Evolutionary conservation across 2,888 invertebrate genomes (phyloP).

Genomic region (Agrochola litura): DNA sequence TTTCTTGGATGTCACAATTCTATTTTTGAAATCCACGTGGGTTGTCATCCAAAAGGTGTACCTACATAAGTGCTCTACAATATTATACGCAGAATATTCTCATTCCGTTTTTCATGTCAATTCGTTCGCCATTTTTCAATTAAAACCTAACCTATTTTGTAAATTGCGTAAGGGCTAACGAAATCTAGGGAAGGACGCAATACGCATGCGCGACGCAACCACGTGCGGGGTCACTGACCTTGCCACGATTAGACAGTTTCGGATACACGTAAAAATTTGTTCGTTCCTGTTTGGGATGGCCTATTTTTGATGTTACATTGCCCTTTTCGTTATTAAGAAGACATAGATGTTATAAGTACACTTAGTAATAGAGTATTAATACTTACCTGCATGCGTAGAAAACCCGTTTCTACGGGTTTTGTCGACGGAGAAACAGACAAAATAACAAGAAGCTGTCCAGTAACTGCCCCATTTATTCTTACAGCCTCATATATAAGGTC

Average conservation of each 20-base stretch:
- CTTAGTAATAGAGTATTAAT: too few species aligned
- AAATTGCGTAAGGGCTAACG: slow-evolving; percentile 25
- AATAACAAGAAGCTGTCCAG: too few species aligned
- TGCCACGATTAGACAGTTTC: slow-evolving; percentile 50
- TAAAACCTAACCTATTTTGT: slow-evolving; percentile 22
- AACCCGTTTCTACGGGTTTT: too few species aligned
- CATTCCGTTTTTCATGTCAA: background rate
- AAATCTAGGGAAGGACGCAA: slow-evolving; percentile 39
- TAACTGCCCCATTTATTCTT: too few species aligned
- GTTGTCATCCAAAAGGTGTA: background rate
- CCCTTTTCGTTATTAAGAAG: background rate
- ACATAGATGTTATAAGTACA: too few species aligned
- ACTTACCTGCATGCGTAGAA: too few species aligned
- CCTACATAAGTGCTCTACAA: too few species aligned
- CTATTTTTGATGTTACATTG: slow-evolving; percentile 38
- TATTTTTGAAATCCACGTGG: slow-evolving; percentile 4
- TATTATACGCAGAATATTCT: background rate
- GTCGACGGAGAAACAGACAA: too few species aligned
- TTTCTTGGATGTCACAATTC: background rate
- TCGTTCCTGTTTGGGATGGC: background rate
- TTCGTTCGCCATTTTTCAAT: background rate
- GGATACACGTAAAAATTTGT: slow-evolving; percentile 31
- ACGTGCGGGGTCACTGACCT: slow-evolving; percentile 66
- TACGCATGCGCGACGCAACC: slow-evolving; percentile 60
- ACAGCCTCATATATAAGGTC: too few species aligned